Percentiles rank a stretch among this genome's conserved stretches.
Evolutionary conservation across 1,140 invertebrate genomes (phyloP).

Genomic region (Drosophila gunungcola): DNA sequence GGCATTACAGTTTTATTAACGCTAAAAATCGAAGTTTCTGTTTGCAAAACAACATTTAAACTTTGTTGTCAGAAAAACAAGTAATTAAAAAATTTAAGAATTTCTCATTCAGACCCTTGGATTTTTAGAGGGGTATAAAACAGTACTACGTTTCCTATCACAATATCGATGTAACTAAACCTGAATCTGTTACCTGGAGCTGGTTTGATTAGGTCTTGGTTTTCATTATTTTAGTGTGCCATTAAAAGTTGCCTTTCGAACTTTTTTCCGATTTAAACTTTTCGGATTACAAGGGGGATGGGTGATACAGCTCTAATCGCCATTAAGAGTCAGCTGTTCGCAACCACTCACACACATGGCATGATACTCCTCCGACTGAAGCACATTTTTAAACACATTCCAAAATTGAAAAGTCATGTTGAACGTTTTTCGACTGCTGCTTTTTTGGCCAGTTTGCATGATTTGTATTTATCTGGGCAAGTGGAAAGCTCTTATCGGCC

Average conservation of each 20-base stretch:
- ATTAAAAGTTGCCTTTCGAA: conserved; percentile 43
- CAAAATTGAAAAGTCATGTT: conserved; percentile 79
- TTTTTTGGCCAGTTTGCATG: conserved; percentile 65
- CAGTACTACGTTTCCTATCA: neutral
- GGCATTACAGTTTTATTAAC: no score
- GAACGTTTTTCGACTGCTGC: conserved; percentile 1
- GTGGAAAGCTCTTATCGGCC: conserved; percentile 69
- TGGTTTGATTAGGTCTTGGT: conserved; percentile 31
- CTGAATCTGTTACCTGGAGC: conserved; percentile 26
- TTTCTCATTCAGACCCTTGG: neutral
- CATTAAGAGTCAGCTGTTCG: conserved; percentile 47
- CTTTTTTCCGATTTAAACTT: conserved; percentile 34
- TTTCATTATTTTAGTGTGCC: conserved; percentile 48
- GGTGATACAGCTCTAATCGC: conserved; percentile 14
- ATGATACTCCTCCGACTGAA: conserved; percentile 40
- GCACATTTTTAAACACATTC: conserved; percentile 68
- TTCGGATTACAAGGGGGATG: conserved; percentile 9
- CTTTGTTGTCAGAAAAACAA: no score
- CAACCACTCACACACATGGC: conserved; percentile 16
- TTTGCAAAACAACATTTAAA: no score
- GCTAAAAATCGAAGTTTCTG: no score
- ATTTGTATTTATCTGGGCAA: conserved; percentile 75
- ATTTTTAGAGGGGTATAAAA: neutral
- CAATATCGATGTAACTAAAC: conserved; percentile 17
- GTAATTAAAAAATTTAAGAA: neutral